phyloP scores from a whole-genome alignment of 2,888 invertebrate genomes.

The Escarpia spicata region DNA sequence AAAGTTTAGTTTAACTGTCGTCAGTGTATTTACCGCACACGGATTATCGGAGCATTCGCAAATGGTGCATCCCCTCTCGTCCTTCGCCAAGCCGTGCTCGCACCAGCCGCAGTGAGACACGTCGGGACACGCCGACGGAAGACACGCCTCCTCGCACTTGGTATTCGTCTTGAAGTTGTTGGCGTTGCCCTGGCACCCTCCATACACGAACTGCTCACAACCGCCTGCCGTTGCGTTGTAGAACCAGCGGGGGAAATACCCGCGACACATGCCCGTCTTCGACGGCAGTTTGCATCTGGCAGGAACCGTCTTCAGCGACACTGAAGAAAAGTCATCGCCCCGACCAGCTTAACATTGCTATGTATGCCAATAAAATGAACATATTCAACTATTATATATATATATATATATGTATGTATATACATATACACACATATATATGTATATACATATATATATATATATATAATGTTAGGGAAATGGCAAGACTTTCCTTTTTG shows the following conservation, averaged over 20 bases:
- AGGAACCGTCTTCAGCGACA: background rate
- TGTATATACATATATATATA: too few relatives aligned
- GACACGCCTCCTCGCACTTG: slow-evolving; percentile 59
- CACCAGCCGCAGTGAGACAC: background rate
- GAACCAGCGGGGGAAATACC: slow-evolving; percentile 87
- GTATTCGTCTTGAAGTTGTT: slow-evolving; percentile 80
- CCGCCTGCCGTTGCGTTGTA: slow-evolving; percentile 77
- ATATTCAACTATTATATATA: too few relatives aligned
- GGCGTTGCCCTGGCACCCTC: slow-evolving; percentile 87
- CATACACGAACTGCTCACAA: slow-evolving; percentile 86
- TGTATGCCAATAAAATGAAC: background rate
- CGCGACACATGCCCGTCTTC: slow-evolving; percentile 87
- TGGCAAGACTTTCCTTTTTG: too few relatives aligned
- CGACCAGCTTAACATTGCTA: background rate
- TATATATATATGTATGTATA: too few relatives aligned
- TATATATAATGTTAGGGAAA: too few relatives aligned
- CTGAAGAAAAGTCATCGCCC: background rate
- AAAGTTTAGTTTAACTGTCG: too few relatives aligned
- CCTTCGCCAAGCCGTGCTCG: background rate
- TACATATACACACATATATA: too few relatives aligned
- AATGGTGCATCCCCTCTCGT: background rate
- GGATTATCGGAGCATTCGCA: background rate
- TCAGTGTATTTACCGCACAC: background rate
- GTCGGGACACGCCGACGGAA: slow-evolving; percentile 14
- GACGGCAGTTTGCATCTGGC: slow-evolving; percentile 63